Percentiles rank a stretch among this genome's conserved stretches.
Conservation (phyloP, 2,797 vertebrate species). For the Prunella strophiata region DNA sequence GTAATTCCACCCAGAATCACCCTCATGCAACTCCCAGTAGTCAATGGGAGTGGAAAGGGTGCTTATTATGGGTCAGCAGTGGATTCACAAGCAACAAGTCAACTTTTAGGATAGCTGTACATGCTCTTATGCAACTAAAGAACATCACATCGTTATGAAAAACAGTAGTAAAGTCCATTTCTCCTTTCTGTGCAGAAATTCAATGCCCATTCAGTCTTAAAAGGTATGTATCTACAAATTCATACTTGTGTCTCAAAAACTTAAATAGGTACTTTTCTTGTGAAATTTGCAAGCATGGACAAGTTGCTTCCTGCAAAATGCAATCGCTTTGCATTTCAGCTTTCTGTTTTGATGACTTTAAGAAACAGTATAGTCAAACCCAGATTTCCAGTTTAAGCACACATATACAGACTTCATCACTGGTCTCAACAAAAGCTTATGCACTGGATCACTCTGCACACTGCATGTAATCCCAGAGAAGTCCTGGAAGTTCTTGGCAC, state of each 20-base stretch:
- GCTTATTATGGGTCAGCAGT: not conserved
- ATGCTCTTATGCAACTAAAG: not conserved
- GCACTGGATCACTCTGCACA: not conserved
- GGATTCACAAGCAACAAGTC: not conserved
- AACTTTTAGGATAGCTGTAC: not conserved
- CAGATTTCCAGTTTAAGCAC: slow-evolving; percentile 17
- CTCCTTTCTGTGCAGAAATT: not conserved
- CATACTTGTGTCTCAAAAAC: not conserved
- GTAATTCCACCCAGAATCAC: not conserved
- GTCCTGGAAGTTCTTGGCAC: not conserved
- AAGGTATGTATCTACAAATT: slow-evolving; percentile 1
- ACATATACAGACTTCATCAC: not conserved
- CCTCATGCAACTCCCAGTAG: not conserved
- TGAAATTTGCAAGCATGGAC: not conserved
- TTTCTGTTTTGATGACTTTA: slow-evolving; percentile 50
- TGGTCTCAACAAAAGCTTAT: not conserved
- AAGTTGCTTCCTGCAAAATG: slow-evolving; percentile 8
- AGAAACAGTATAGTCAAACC: slow-evolving; percentile 29
- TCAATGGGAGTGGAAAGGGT: not conserved
- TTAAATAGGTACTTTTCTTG: not conserved
- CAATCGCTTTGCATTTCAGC: slow-evolving; percentile 41
- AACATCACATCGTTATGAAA: not conserved
- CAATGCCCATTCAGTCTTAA: not conserved
- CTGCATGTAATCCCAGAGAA: not conserved
- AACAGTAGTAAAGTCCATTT: not conserved